Conservation (phyloP, 64 coral and sea anemone species). For the Orbicella faveolata region DNA sequence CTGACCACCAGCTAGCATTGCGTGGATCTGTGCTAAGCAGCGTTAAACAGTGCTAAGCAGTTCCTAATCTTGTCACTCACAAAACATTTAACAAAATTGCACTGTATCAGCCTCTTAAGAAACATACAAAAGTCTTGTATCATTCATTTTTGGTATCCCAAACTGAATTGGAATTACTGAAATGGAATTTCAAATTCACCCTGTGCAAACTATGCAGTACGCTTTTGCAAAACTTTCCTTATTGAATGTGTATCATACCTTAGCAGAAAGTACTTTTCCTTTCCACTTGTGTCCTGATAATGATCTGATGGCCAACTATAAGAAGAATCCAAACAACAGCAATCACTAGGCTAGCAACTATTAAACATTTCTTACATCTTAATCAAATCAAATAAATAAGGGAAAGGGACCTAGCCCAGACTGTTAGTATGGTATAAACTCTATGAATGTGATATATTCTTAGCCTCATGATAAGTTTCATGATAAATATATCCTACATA, state of each 20-base stretch:
- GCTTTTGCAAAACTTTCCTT: background rate
- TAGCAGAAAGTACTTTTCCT: slow-evolving; percentile 47
- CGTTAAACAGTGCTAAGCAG: no score
- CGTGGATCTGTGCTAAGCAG: background rate
- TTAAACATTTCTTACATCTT: background rate
- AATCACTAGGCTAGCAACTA: background rate
- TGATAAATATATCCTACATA: no score
- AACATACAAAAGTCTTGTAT: no score
- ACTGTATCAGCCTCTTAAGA: no score
- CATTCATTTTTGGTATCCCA: no score
- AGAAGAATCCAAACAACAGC: background rate
- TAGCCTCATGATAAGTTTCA: no score
- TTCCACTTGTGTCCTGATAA: slow-evolving; percentile 53
- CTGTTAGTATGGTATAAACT: no score
- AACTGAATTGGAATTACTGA: no score
- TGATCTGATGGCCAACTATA: slow-evolving; percentile 34
- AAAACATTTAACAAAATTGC: no score
- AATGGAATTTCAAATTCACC: no score
- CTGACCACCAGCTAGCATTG: background rate
- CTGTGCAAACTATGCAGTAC: background rate
- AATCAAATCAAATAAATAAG: background rate
- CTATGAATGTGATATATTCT: no score
- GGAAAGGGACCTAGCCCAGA: background rate
- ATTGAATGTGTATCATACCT: background rate
- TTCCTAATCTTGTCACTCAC: no score